Base-by-base conservation (phyloP, 1,140 invertebrate genomes). In the Musca vetustissima region DNA sequence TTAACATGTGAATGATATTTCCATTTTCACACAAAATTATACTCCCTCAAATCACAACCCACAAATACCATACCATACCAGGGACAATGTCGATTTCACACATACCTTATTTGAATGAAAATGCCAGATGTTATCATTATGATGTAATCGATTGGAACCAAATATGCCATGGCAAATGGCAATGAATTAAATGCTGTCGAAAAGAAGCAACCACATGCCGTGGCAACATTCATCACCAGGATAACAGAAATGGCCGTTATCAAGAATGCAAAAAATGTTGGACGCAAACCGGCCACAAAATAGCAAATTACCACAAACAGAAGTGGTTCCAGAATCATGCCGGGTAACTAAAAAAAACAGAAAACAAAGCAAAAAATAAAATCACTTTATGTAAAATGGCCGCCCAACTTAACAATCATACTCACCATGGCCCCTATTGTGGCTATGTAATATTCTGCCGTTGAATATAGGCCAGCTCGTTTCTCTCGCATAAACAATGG, bases 51-150 rank as follows among this genome's bases (percentile, higher is more conserved):
- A 4, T 50, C 19, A n/a, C 15, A 15, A n/a, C 49, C 13, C 4
- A 4, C 13, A 50, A 50, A n/a, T 4, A 50, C 13, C 2, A 4
- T n/a, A 4, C 4, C 49, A 50, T 19, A 50, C 49, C 2, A 15
- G 13, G 48, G 48, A 15, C 25, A 19, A 57, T 36, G 24, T 69
- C 19, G 28, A 13, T 32, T 15, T 15, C 36, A 52, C 2, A 55
- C 69, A 78, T 87, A 94, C 93, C 89, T 89, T 64, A 95, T 84
- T 84, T 92, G 92, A 36, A 94, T 86, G 76, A 95, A 95, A 7
- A 93, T 84, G 57, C 93, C 93, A 69, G 93, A 93, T 0, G 92
- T 93, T 71, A 95, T 90, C 93, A 96, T 95, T 19, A 95, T 85
- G 36, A 92, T 84, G 71, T 93, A 94, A 83, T 95, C 93, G 76